Conservation (phyloP, 2,113 vertebrate genomes). For the Meleagris gallopavo region DNA sequence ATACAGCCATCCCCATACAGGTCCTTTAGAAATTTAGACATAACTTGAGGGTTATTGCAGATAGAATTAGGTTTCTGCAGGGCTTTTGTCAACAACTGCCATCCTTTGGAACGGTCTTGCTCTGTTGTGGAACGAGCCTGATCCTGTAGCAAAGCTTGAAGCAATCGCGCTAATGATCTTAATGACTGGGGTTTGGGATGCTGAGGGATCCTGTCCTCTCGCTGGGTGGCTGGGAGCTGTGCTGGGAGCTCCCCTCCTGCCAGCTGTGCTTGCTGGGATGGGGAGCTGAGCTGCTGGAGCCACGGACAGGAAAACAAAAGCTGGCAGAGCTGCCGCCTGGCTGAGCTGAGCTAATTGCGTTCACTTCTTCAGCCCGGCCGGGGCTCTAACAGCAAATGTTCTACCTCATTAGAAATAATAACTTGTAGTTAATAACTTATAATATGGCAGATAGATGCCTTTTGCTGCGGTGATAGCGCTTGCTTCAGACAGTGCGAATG, state of each 20-base stretch:
- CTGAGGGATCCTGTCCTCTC: neutral
- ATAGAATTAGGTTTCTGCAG: slow-evolving; percentile 2
- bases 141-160: neutral
- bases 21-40: neutral
- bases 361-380: neutral
- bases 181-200: neutral
- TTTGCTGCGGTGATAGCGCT: neutral
- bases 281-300: neutral
- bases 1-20: slow-evolving; percentile 10
- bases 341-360: neutral
- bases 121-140: neutral
- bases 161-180: neutral
- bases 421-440: slow-evolving; percentile 27
- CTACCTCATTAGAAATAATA: slow-evolving; percentile 39
- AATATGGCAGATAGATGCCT: neutral
- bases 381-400: slow-evolving; percentile 24
- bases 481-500: neutral
- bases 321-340: neutral
- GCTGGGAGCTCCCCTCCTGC: neutral
- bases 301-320: neutral
- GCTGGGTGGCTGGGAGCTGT: neutral
- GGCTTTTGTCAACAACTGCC: neutral
- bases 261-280: neutral
- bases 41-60: slow-evolving; percentile 5
- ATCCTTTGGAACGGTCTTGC: neutral